Evolutionary conservation across 1,140 invertebrate genomes (phyloP).

Genomic region (Delia radicum): DNA sequence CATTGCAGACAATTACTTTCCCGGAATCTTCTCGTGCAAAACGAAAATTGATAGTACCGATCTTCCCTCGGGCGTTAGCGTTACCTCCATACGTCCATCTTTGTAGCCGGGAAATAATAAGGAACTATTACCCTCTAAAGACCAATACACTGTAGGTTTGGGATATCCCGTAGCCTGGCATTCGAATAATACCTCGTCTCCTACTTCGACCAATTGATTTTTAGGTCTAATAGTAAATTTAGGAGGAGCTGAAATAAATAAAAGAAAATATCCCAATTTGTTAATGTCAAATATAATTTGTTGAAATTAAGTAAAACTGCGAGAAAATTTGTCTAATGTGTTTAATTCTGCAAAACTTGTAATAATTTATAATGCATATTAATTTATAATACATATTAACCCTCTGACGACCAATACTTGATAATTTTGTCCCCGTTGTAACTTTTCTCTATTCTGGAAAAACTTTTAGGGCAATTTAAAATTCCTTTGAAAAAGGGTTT

Average conservation of each 20-base stretch:
- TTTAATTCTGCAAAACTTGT: too few species aligned
- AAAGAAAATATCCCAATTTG: neutral
- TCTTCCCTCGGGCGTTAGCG: conserved; percentile 62
- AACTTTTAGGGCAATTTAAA: too few species aligned
- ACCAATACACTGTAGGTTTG: conserved; percentile 74
- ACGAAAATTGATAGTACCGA: conserved; percentile 63
- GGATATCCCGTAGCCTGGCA: conserved; percentile 71
- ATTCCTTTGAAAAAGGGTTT: too few species aligned
- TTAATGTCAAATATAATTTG: neutral
- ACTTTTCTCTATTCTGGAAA: too few species aligned
- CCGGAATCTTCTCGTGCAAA: conserved; percentile 67
- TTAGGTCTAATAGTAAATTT: conserved; percentile 64
- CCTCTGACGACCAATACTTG: too few species aligned
- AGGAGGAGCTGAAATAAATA: conserved; percentile 61
- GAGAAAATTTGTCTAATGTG: too few species aligned
- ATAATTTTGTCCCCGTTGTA: too few species aligned
- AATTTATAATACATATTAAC: too few species aligned
- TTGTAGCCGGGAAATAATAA: conserved; percentile 69
- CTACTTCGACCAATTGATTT: conserved; percentile 67
- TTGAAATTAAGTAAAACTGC: too few species aligned
- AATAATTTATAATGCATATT: too few species aligned
- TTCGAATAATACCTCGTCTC: conserved; percentile 66
- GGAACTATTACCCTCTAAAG: conserved; percentile 71
- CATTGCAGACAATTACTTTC: conserved; percentile 75
- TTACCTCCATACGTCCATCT: conserved; percentile 64